Evolutionary conservation across 1,140 invertebrate species (phyloP).

Genomic region (Zaprionus nigranus): DNA sequence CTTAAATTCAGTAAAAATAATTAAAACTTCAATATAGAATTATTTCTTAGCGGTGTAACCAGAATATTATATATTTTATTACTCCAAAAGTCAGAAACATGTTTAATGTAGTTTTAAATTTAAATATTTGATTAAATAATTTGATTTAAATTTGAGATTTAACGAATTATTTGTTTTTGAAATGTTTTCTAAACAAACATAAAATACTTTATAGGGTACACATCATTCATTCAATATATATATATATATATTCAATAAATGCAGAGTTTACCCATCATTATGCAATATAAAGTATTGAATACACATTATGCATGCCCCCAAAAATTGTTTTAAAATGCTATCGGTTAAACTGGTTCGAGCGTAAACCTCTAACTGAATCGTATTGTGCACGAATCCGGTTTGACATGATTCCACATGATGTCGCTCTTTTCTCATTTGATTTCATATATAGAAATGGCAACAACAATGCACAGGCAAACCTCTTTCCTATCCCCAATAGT

Average conservation of each 20-base stretch:
- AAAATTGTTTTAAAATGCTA: slow-evolving; percentile 67
- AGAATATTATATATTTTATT: too few species aligned
- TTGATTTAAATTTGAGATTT: too few species aligned
- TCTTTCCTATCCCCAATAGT: not conserved
- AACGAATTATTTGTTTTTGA: not conserved
- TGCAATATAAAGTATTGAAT: slow-evolving; percentile 59
- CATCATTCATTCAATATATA: slow-evolving; percentile 6
- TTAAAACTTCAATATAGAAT: not conserved
- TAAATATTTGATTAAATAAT: too few species aligned
- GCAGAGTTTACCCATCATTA: slow-evolving; percentile 45
- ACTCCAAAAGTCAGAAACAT: fast-evolving
- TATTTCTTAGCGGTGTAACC: not conserved
- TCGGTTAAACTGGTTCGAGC: slow-evolving; percentile 56
- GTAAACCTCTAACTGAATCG: slow-evolving; percentile 45
- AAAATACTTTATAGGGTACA: not conserved
- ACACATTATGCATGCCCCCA: slow-evolving; percentile 53
- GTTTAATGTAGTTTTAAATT: too few species aligned
- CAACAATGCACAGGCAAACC: slow-evolving; percentile 17
- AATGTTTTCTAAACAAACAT: not conserved
- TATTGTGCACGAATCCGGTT: slow-evolving; percentile 74
- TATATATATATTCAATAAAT: not conserved
- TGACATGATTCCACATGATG: slow-evolving; percentile 74
- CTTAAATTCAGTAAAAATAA: not conserved
- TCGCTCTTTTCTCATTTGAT: slow-evolving; percentile 34
- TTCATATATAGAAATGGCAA: slow-evolving; percentile 41